Conservation (phyloP, 2,797 vertebrate species). For the Adrianichthys oophorus region DNA sequence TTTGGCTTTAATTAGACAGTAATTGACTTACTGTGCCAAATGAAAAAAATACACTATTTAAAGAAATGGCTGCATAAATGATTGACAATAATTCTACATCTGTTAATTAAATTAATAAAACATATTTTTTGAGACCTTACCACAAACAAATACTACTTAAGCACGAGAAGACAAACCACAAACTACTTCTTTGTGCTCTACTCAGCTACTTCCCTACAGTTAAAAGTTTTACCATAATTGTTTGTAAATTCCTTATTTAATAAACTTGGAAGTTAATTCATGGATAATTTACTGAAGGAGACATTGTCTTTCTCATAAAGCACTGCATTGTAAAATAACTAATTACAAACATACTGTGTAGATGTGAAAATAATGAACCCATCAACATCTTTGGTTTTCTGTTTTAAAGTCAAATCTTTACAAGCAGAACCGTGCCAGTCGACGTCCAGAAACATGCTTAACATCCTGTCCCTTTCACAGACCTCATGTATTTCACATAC, state of each 20-base stretch:
- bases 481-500: too few species aligned
- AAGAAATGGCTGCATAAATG: too few species aligned
- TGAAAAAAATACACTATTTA: too few species aligned
- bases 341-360: neutral
- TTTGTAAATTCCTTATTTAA: slow-evolving; percentile 10
- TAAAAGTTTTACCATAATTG: slow-evolving; percentile 5
- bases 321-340: slow-evolving; percentile 20
- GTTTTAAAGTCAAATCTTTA: slow-evolving; percentile 36
- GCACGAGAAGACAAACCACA: neutral
- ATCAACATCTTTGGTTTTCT: slow-evolving; percentile 34
- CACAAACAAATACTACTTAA: neutral
- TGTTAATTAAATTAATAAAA: neutral
- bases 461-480: too few species aligned
- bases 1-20: too few species aligned
- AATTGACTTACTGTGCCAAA: too few species aligned
- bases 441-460: too few species aligned
- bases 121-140: neutral
- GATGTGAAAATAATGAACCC: slow-evolving; percentile 14
- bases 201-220: neutral
- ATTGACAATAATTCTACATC: too few species aligned
- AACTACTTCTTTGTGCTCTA: slow-evolving; percentile 3
- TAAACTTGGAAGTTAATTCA: slow-evolving; percentile 15
- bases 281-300: slow-evolving; percentile 18
- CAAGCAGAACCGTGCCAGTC: slow-evolving; percentile 7
- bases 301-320: slow-evolving; percentile 3